Evolutionary conservation across 2,113 vertebrate genomes (phyloP), one percentile per base, ranked within the genome.

Genomic region (Rhineura floridana): DNA sequence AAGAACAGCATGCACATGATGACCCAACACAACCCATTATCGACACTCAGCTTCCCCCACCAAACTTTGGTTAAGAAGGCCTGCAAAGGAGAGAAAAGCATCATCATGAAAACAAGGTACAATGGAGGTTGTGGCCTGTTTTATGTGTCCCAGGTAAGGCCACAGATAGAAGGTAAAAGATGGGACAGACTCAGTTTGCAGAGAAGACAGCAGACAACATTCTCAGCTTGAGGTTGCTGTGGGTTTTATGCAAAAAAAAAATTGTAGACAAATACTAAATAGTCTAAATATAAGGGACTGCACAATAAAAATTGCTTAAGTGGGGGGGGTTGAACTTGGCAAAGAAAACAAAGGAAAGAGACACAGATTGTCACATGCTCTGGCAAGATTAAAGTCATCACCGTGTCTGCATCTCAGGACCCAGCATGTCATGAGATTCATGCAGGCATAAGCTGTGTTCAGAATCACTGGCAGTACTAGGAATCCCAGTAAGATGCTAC

Each of bases 1-100:
- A 97, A 97, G 93, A 96, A 96, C 62, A 98, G 69, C 97, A 98
- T 97, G 93, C 98, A 98, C 1, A 94, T 23, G 1, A 98, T 88
- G 30, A 99, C 94, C 59, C 94, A 94, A 98, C 98, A 99, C 6
- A 98, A 95, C 12, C 96, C 95, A 0, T 98, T 99, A 93, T 98
- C 97, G 89, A 98, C 98, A 0, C 97, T 96, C 69, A 99, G 96
- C 94, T 98, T 97, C 1, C 99, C 98, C 96, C 97, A 99, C 99
- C 99, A 99, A 93, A 99, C 98, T 95, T 98, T 98, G 89, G 98
- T 99, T 87, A 99, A 96, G 81, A 98, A 98, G 91, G 97, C 97
- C 99, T 99, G 91, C 0, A 89, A 77, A 91, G 48, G n/a, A 19
- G 63, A 83, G 52, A 30, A 19, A 5, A 81, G 62, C 50, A 62